Conservation (phyloP, 2,797 vertebrate species). For the Gallinago solitaria region DNA sequence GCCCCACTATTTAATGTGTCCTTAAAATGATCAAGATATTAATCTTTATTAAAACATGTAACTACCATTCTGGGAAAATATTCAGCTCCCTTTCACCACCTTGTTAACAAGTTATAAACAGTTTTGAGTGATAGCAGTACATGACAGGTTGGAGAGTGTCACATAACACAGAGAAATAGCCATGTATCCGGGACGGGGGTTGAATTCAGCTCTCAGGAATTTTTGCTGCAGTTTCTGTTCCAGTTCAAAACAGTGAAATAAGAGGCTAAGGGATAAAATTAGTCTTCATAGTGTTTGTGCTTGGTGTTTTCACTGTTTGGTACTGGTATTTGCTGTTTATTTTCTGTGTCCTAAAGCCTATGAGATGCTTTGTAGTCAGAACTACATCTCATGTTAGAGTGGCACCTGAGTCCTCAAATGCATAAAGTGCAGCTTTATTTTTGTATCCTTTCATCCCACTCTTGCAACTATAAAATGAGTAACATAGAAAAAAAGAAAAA, state of each 20-base stretch:
- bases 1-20: background rate
- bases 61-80: background rate
- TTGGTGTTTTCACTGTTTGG: background rate
- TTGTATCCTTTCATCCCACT: background rate
- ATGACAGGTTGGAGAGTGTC: constrained; percentile 29
- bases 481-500: background rate
- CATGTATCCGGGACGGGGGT: background rate
- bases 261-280: background rate
- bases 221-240: background rate
- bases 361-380: background rate
- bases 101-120: constrained; percentile 35
- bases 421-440: background rate
- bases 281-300: background rate
- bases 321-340: background rate
- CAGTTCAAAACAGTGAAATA: background rate
- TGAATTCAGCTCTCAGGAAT: background rate
- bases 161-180: background rate
- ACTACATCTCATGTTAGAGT: background rate
- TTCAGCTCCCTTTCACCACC: background rate
- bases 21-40: background rate
- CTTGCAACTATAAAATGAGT: background rate
- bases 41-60: background rate
- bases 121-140: constrained; percentile 3
- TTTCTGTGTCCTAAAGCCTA: background rate
- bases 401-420: background rate